Percentiles rank a stretch among this genome's conserved stretches.
Conservation (phyloP, 2,113 vertebrate species). For the Bos taurus region DNA sequence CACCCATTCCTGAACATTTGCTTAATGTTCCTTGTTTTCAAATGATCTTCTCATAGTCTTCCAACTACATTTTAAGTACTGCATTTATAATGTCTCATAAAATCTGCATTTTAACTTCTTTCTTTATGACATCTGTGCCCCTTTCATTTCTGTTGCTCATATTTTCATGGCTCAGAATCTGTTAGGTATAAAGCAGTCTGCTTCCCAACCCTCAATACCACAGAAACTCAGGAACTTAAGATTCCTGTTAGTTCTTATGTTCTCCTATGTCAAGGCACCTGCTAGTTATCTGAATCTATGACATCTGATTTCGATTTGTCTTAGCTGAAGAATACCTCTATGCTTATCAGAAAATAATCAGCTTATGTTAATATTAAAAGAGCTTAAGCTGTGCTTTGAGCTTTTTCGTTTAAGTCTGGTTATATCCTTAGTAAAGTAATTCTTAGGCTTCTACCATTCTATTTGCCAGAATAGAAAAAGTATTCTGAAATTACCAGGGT, state of each 20-base stretch:
- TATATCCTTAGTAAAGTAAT: background rate
- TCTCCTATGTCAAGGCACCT: background rate
- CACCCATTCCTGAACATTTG: conserved; percentile 48
- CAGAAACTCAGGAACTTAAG: background rate
- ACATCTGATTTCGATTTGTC: background rate
- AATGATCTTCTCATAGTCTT: background rate
- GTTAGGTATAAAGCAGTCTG: background rate
- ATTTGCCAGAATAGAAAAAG: background rate
- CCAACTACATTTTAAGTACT: background rate
- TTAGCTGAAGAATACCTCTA: background rate
- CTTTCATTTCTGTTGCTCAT: background rate
- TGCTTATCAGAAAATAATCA: background rate
- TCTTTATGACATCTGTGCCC: background rate
- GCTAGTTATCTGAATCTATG: background rate
- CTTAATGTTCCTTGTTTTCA: conserved; percentile 69
- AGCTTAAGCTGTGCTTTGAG: background rate
- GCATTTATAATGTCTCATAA: background rate
- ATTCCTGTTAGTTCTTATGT: background rate
- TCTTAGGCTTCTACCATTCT: background rate
- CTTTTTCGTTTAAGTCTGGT: background rate
- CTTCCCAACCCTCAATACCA: background rate
- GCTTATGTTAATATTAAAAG: background rate
- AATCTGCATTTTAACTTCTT: background rate
- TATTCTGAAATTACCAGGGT: background rate
- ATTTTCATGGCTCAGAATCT: background rate